Base-by-base conservation (phyloP, 2,888 invertebrate genomes). In the Chorisops tibialis region DNA sequence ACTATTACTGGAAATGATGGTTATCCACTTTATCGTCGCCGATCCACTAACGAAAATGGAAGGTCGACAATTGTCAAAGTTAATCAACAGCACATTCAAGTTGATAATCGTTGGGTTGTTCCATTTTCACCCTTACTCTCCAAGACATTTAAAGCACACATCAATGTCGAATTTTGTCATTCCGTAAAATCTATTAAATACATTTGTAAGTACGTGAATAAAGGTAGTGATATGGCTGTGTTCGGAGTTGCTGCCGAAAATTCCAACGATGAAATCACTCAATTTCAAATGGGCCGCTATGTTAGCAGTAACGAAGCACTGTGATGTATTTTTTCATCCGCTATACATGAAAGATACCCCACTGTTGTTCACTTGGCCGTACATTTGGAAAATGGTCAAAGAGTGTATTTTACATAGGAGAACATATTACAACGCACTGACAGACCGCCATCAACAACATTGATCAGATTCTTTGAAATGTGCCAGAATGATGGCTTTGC, bases 181-280 rank as follows among this genome's bases (percentile, higher is more conserved):
- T 78, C 76, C 0, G 74, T 79, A 0, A 75, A 77, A 63, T 69
- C 70, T 0, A 75, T 77, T 18, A 76, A 76, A 69, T 76, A 76
- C 61, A 70, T 77, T 65, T 74, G 73, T 65, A 76, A 78, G 68
- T 79, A 79, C 68, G 72, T 79, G 30, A 74, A 70, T 54, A 78
- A 78, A 72, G 75, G 75, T 37, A 72, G 70, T 64, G 74, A 75
- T 64, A 69, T 70, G 70, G 72, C 74, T 61, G 69, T 71, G 50
- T 71, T 73, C 68, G 70, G 68, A 65, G 62, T 71, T 47, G 67
- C 62, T 64, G 63, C 64, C 58, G 66, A 62, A 59, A 71, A 71
- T 69, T 11, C 54, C 49, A 62, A 48, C 37, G 62, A 64, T 50
- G 63, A 64, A 62, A 59, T 67, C 7, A 52, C 30, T 9, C 39